Evolutionary conservation across 2,797 vertebrate species (phyloP).

Genomic region (Coreius guichenoti): DNA sequence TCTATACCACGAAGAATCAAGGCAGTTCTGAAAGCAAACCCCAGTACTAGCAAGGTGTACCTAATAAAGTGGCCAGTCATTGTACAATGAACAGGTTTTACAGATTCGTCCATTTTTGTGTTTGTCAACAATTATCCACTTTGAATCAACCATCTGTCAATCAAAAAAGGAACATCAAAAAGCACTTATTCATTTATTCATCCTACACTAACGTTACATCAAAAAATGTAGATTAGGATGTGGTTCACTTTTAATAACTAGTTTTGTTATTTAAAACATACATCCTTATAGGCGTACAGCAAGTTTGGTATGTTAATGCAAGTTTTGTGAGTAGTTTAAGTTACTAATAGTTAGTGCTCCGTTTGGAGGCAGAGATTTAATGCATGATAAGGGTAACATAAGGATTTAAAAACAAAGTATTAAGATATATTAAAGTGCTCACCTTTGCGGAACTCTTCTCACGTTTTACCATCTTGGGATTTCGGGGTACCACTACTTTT

Average conservation of each 20-base stretch:
- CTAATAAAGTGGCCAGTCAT: background rate
- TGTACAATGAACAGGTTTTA: conserved; percentile 6
- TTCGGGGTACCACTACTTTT: conserved; percentile 64
- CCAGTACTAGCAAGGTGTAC: background rate
- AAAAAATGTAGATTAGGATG: conserved; percentile 50
- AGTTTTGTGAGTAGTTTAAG: background rate
- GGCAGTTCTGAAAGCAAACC: background rate
- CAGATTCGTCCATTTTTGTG: background rate
- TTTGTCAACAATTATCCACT: conserved; percentile 5
- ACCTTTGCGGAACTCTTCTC: conserved; percentile 67
- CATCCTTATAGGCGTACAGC: conserved; percentile 24
- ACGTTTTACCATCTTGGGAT: conserved; percentile 69
- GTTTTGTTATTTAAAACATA: conserved; percentile 61
- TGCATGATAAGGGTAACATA: conserved; percentile 57
- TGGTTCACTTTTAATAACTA: conserved; percentile 65
- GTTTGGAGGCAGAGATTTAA: background rate
- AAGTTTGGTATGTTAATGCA: background rate
- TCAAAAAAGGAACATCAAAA: conserved; percentile 52
- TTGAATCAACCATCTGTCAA: background rate
- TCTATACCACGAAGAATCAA: background rate
- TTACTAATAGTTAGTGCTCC: background rate
- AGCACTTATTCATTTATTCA: conserved; percentile 60
- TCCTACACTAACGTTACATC: background rate
- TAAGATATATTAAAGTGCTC: conserved; percentile 43
- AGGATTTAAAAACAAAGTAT: background rate